These are phyloP conservation scores for Chelonia mydas DNA, from an alignment of 2,797 vertebrate species.

Conservation along the genomic window DNA sequence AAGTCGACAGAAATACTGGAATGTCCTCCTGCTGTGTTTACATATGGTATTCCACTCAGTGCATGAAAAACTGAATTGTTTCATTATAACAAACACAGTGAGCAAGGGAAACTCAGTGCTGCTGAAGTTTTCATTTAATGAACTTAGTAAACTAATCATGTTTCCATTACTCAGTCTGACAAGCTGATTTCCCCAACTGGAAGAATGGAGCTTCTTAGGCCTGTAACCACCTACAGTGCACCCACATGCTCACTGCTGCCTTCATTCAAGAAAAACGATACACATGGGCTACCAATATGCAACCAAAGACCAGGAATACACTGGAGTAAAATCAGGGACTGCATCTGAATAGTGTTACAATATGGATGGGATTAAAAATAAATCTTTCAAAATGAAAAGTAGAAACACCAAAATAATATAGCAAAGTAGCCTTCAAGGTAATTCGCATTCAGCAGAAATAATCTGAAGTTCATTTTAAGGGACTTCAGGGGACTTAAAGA, in stretches of 20 bases:
- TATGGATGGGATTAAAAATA: slow-evolving; percentile 66
- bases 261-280: slow-evolving; percentile 24
- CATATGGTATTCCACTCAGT: slow-evolving; percentile 91
- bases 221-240: slow-evolving; percentile 74
- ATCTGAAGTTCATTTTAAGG: slow-evolving; percentile 56
- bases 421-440: slow-evolving; percentile 56
- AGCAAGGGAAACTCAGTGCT: slow-evolving; percentile 65
- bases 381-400: slow-evolving; percentile 66
- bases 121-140: slow-evolving; percentile 79
- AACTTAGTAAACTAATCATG: slow-evolving; percentile 81
- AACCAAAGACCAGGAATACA: slow-evolving; percentile 23
- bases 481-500: slow-evolving; percentile 53
- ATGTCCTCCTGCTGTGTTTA: slow-evolving; percentile 90
- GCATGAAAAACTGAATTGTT: slow-evolving; percentile 81
- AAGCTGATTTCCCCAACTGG: slow-evolving; percentile 77
- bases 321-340: slow-evolving; percentile 31
- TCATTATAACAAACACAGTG: slow-evolving; percentile 59
- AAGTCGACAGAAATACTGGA: slow-evolving; percentile 87
- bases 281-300: background rate
- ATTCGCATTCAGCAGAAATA: slow-evolving; percentile 56
- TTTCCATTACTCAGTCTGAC: slow-evolving; percentile 79
- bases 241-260: slow-evolving; percentile 57
- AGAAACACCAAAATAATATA: slow-evolving; percentile 61
- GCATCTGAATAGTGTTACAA: slow-evolving; percentile 39
- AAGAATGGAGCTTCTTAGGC: slow-evolving; percentile 59